phyloP scores from a whole-genome alignment of 1,140 invertebrate species.

The Drosophila asahinai region DNA sequence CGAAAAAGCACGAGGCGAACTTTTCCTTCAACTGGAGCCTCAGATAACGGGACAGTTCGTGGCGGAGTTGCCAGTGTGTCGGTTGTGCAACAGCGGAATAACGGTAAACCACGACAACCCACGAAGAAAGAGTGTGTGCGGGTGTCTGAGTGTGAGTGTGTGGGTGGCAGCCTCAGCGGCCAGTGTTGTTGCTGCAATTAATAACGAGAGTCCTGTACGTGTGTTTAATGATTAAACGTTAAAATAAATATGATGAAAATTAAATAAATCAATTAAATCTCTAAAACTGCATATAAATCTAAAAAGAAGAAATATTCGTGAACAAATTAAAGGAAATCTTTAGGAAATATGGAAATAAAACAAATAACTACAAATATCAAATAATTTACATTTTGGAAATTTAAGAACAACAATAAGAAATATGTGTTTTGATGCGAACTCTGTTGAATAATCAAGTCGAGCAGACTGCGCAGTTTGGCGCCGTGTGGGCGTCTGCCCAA shows the following conservation, averaged over 20 bases:
- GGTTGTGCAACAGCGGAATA: slow-evolving; percentile 62
- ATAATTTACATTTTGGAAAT: neutral
- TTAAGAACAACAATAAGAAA: neutral
- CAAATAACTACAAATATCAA: neutral
- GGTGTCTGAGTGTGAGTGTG: slow-evolving; percentile 14
- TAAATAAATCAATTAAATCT: too few species aligned
- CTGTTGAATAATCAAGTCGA: slow-evolving; percentile 69
- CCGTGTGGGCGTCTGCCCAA: slow-evolving; percentile 75
- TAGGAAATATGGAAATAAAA: neutral
- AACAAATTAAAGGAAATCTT: neutral
- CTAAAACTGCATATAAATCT: too few species aligned
- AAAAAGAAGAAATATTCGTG: too few species aligned
- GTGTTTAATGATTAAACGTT: slow-evolving; percentile 23
- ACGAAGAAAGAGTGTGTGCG: slow-evolving; percentile 20
- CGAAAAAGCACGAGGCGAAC: slow-evolving; percentile 36
- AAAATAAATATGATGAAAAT: neutral
- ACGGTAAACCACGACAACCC: slow-evolving; percentile 14
- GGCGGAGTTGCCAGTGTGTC: slow-evolving; percentile 75
- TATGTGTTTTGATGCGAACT: slow-evolving; percentile 13
- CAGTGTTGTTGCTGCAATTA: slow-evolving; percentile 35
- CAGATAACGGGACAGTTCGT: slow-evolving; percentile 73
- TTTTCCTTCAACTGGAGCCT: slow-evolving; percentile 31
- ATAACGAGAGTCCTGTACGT: slow-evolving; percentile 58
- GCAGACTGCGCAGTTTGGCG: slow-evolving; percentile 74
- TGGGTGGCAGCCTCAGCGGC: slow-evolving; percentile 25